Evolutionary conservation across 2,797 vertebrate species (phyloP).

Genomic region (Myotis vivesi): DNA sequence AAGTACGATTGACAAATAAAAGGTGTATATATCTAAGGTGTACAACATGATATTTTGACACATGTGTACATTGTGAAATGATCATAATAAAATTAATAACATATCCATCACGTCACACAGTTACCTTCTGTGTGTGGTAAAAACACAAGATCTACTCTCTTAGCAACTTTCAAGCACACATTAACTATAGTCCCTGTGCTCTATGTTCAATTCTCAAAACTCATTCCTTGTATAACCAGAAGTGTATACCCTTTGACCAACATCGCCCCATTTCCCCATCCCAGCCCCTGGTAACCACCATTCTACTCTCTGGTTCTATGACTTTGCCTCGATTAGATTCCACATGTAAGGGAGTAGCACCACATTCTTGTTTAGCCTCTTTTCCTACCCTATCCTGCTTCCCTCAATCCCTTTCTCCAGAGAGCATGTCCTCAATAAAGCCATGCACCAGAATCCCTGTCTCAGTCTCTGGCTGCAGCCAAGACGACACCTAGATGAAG

Average conservation of each 20-base stretch:
- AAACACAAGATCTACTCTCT: neutral
- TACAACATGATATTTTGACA: neutral
- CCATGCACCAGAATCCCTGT: neutral
- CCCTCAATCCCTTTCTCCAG: neutral
- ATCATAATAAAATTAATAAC: neutral
- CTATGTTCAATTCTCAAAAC: neutral
- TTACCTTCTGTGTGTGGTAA: neutral
- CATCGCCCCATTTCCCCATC: neutral
- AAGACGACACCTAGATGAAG: neutral
- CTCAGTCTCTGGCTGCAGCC: neutral
- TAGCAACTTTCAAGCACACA: neutral
- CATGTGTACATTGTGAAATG: neutral
- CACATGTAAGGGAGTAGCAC: neutral
- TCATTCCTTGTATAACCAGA: neutral
- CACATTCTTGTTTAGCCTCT: neutral
- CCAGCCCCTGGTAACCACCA: neutral
- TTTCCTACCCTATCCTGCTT: neutral
- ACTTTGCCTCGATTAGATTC: neutral
- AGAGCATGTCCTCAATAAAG: neutral
- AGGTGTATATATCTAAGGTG: neutral
- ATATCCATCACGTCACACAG: neutral
- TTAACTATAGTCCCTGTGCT: neutral
- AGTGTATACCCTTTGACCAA: neutral
- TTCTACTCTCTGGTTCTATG: neutral
- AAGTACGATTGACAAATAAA: neutral